These are phyloP conservation scores for Loris lydekkerianus DNA, from an alignment of 2,797 vertebrate genomes.

Conservation along the genomic window DNA sequence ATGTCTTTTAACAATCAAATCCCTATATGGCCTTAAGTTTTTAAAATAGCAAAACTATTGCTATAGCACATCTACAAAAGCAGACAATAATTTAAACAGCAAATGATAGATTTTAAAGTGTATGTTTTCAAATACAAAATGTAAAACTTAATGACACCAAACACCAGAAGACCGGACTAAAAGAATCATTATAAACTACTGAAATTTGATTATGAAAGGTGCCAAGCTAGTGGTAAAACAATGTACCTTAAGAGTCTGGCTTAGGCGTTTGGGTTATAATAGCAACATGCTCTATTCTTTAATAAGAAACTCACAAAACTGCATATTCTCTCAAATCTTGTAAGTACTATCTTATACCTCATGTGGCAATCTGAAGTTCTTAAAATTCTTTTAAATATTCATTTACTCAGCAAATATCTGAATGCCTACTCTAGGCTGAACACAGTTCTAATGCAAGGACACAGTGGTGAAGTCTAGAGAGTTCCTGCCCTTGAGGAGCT, in stretches of 20 bases:
- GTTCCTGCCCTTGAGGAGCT: not conserved
- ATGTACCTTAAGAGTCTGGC: not conserved
- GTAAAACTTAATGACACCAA: not conserved
- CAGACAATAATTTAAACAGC: not conserved
- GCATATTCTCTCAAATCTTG: not conserved
- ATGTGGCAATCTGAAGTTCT: not conserved
- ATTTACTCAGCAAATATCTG: not conserved
- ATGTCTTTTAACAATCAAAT: slow-evolving; percentile 51
- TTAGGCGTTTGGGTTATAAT: not conserved
- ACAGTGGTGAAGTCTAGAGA: not conserved
- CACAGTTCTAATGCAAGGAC: not conserved
- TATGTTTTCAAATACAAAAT: slow-evolving; percentile 20
- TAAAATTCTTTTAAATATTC: slow-evolving; percentile 8
- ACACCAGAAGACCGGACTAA: not conserved
- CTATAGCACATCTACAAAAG: slow-evolving; percentile 24
- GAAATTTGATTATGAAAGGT: not conserved
- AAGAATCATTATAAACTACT: not conserved
- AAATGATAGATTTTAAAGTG: not conserved
- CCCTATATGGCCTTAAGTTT: not conserved
- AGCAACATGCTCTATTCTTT: not conserved
- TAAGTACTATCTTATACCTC: slow-evolving; percentile 11
- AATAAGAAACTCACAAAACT: slow-evolving; percentile 38
- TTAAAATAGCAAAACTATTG: slow-evolving; percentile 18
- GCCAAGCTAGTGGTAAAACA: not conserved
- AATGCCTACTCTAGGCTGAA: too few relatives aligned